Percentiles rank a stretch among this genome's conserved stretches.
phyloP scores from a whole-genome alignment of 2,797 vertebrate genomes.

The Vipera latastei region DNA sequence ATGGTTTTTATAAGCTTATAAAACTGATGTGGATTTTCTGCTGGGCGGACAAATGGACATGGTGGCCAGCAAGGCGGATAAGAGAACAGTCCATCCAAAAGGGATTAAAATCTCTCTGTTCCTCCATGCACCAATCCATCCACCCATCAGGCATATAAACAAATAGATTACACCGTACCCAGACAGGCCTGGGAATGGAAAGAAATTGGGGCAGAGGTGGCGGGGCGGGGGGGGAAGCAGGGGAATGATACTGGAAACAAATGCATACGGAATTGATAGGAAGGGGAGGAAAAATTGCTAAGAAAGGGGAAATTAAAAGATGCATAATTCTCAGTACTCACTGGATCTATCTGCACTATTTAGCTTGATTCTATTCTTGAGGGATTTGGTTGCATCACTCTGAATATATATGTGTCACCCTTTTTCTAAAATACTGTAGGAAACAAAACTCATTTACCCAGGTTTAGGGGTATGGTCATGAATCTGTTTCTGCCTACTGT shows the following conservation, averaged over 20 bases:
- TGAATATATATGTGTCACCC: background rate
- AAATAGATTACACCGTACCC: background rate
- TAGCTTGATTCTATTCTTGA: background rate
- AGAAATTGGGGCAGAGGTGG: background rate
- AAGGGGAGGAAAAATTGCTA: background rate
- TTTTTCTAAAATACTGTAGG: background rate
- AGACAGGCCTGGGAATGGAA: background rate
- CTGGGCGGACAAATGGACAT: constrained; percentile 52
- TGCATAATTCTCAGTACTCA: background rate
- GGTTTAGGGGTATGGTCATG: background rate
- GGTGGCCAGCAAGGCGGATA: constrained; percentile 46
- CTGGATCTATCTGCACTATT: background rate
- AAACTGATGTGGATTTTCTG: constrained; percentile 50
- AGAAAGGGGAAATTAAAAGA: background rate
- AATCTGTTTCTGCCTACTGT: background rate
- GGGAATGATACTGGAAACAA: background rate
- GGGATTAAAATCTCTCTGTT: constrained; percentile 53
- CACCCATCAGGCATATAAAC: background rate
- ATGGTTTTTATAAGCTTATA: constrained; percentile 46
- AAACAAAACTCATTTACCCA: background rate
- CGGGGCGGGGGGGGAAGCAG: no score
- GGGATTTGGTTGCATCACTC: background rate
- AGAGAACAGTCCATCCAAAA: constrained; percentile 48
- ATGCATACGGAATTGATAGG: background rate
- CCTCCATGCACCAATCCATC: constrained; percentile 4